Conservation (phyloP, 1,140 invertebrate genomes). For the Dreissena polymorpha region DNA sequence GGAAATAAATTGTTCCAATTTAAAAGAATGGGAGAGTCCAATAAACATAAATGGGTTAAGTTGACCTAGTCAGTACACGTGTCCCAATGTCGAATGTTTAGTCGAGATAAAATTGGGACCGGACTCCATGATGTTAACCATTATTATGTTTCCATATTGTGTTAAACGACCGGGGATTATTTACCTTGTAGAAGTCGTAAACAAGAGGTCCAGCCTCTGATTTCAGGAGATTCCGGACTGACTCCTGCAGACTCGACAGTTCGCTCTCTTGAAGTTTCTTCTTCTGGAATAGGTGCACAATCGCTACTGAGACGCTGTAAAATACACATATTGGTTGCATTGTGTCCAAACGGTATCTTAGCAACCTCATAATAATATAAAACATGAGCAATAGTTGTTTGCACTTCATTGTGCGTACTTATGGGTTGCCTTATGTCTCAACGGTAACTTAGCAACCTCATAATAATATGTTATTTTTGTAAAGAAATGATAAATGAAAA, state of each 20-base stretch:
- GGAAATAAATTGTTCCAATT: too few species aligned
- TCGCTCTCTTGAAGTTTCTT: constrained; percentile 71
- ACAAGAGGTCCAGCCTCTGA: constrained; percentile 67
- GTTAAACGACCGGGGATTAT: background rate
- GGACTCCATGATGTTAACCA: too few species aligned
- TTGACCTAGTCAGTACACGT: too few species aligned
- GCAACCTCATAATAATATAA: background rate
- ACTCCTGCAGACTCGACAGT: constrained; percentile 67
- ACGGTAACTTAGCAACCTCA: too few species aligned
- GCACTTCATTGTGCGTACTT: background rate
- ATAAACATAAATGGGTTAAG: too few species aligned
- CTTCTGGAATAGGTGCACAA: constrained; percentile 73
- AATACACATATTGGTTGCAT: background rate
- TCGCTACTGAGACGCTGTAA: constrained; percentile 54
- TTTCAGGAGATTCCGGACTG: constrained; percentile 61
- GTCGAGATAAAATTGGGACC: too few species aligned
- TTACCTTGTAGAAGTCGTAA: constrained; percentile 70
- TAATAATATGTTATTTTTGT: too few species aligned
- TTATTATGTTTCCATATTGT: too few species aligned
- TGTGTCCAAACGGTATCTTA: background rate
- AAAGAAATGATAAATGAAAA: background rate
- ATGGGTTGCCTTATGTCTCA: too few species aligned
- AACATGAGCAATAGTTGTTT: background rate
- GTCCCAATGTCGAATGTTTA: too few species aligned
- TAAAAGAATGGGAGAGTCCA: too few species aligned